Percentiles rank a stretch among this genome's conserved stretches.
Evolutionary conservation across 2,797 vertebrate genomes (phyloP).

Genomic region (Poecilia wingei): DNA sequence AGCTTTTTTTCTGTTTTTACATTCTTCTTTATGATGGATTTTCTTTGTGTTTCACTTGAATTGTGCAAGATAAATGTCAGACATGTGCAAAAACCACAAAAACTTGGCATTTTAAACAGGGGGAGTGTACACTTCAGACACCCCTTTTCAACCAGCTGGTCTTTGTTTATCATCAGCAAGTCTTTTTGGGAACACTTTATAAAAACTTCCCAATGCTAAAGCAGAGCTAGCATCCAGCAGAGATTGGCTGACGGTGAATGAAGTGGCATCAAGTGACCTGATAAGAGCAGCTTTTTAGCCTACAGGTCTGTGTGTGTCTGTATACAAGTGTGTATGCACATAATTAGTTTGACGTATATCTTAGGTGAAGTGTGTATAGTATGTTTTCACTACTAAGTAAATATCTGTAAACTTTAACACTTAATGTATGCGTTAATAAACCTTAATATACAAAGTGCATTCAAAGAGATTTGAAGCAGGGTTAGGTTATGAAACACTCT

Average conservation of each 20-base stretch:
- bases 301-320: not conserved
- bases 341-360: not conserved
- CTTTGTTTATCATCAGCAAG: not conserved
- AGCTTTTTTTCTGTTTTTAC: not conserved
- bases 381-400: not conserved
- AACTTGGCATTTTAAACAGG: not conserved
- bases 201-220: not conserved
- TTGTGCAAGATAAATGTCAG: not conserved
- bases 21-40: not conserved
- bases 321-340: not conserved
- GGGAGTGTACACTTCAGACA: not conserved
- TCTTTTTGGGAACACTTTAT: not conserved
- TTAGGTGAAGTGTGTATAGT: not conserved
- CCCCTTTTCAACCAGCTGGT: not conserved
- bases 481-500: not conserved
- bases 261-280: not conserved
- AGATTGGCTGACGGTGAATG: not conserved
- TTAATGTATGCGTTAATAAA: not conserved
- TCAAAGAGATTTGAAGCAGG: not conserved
- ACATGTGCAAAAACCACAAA: not conserved
- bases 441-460: not conserved
- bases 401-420: not conserved
- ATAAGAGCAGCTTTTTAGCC: not conserved
- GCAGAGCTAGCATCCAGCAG: not conserved
- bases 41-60: not conserved